Evolutionary conservation across 2,888 invertebrate species (phyloP).

Genomic region (Argynnis bischoffii): DNA sequence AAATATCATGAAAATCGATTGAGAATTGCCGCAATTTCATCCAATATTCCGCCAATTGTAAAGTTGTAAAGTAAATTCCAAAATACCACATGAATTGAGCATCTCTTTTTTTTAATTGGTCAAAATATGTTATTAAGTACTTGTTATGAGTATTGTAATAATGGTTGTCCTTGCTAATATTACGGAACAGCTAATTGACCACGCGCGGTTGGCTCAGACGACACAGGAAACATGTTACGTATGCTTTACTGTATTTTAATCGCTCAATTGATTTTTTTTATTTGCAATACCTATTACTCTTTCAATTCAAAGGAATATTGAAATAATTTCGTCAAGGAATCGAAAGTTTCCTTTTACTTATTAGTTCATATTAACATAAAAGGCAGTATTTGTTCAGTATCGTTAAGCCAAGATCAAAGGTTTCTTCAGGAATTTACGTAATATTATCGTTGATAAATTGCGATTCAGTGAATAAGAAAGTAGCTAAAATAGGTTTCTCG

Average conservation of each 20-base stretch:
- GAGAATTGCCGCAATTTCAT: no score
- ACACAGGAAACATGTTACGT: conserved; percentile 52
- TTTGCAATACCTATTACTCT: neutral
- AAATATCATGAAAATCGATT: no score
- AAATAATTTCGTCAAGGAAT: neutral
- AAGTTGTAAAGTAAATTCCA: no score
- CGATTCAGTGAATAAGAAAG: conserved; percentile 6
- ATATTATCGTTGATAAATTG: conserved; percentile 14
- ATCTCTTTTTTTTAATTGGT: no score
- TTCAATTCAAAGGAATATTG: conserved; percentile 12
- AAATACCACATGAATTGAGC: no score
- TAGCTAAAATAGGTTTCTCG: neutral
- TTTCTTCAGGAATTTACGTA: conserved; percentile 4
- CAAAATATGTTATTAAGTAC: neutral
- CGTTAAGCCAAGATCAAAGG: conserved; percentile 14
- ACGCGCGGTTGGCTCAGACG: conserved; percentile 41
- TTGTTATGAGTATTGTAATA: conserved; percentile 12
- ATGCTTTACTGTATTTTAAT: conserved; percentile 21
- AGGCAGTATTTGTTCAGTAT: conserved; percentile 10
- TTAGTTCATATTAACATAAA: neutral
- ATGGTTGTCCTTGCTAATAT: conserved; percentile 33
- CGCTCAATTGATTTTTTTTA: neutral
- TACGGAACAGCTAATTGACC: conserved; percentile 31
- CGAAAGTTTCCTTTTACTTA: conserved; percentile 3
- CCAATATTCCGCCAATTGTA: no score